phyloP scores from a whole-genome alignment of 2,888 invertebrate species.

The Drosophila sordidapex region DNA sequence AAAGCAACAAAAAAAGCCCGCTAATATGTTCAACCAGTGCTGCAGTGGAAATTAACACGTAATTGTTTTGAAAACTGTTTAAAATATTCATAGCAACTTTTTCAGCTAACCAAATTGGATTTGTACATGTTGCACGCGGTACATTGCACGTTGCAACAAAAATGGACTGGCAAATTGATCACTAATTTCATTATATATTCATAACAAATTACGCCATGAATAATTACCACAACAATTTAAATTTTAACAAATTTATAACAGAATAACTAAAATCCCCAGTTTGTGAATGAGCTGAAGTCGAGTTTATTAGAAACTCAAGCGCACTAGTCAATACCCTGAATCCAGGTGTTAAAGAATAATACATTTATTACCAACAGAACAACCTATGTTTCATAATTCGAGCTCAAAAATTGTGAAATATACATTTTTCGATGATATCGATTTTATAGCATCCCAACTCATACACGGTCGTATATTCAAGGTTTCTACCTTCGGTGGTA shows the following conservation, averaged over 20 bases:
- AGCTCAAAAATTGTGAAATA: not conserved
- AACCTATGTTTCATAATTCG: not conserved
- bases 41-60: not conserved
- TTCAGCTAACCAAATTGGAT: not conserved
- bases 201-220: not conserved
- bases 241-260: not conserved
- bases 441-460: not conserved
- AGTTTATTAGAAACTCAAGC: not conserved
- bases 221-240: not conserved
- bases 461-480: no score
- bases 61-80: not conserved
- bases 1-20: constrained; percentile 12
- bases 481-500: no score
- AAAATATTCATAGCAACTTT: not conserved
- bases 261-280: not conserved
- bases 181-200: not conserved
- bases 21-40: not conserved
- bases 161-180: not conserved
- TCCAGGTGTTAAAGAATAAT: not conserved
- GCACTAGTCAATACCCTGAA: not conserved
- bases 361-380: not conserved
- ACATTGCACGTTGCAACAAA: not conserved
- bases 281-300: not conserved
- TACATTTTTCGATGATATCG: not conserved
- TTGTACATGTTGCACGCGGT: not conserved